These are phyloP conservation scores for Lynx canadensis DNA, from an alignment of 2,113 vertebrate genomes.

Conservation along the genomic window DNA sequence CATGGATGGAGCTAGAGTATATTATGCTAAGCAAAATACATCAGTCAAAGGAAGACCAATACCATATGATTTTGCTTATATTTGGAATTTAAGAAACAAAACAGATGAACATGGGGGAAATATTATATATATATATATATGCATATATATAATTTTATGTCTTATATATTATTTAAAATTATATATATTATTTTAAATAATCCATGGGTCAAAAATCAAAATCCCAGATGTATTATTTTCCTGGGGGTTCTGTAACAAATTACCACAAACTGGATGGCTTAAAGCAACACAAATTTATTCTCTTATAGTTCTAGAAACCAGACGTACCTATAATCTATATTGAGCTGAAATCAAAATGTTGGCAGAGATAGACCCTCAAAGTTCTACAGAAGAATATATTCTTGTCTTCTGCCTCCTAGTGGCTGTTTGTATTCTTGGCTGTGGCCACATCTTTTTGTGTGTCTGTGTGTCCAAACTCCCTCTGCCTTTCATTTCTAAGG, in stretches of 20 bases:
- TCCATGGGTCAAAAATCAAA: background rate
- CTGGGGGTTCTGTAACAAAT: background rate
- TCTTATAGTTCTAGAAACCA: too few species aligned
- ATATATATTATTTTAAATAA: background rate
- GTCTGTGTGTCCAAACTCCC: background rate
- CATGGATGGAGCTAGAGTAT: too few species aligned
- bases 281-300: background rate
- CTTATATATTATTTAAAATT: too few species aligned
- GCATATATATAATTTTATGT: too few species aligned
- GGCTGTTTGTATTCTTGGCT: background rate
- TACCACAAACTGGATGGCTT: background rate
- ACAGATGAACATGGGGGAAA: too few species aligned
- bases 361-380: background rate
- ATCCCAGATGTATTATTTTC: background rate
- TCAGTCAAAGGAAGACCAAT: too few species aligned
- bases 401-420: background rate
- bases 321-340: background rate
- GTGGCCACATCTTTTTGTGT: background rate
- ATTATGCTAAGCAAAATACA: too few species aligned
- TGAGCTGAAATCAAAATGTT: background rate
- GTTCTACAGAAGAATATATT: background rate
- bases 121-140: too few species aligned
- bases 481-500: background rate
- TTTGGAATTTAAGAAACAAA: too few species aligned
- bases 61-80: too few species aligned